phyloP scores from a whole-genome alignment of 2,888 invertebrate species.

The Lithophane socia region DNA sequence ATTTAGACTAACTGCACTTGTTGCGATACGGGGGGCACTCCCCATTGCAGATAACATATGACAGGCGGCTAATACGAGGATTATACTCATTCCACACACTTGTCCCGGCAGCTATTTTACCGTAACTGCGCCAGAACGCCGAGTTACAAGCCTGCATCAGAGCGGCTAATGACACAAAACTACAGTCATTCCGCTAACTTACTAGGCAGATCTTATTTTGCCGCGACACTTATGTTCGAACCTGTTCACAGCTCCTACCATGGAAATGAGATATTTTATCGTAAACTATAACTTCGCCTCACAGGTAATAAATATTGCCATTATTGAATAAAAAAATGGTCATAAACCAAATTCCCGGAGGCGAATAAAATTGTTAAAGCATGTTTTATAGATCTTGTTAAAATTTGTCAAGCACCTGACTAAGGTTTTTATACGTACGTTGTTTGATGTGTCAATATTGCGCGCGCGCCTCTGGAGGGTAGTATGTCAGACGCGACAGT shows the following conservation, averaged over 20 bases:
- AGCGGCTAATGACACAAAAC: conserved; percentile 56
- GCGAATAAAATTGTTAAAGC: conserved; percentile 60
- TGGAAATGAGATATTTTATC: conserved; percentile 74
- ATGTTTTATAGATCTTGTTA: conserved; percentile 31
- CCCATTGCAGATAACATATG: conserved; percentile 79
- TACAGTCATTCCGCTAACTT: conserved; percentile 56
- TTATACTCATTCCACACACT: conserved; percentile 78
- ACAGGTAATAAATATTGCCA: conserved; percentile 74
- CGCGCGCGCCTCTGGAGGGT: conserved; percentile 68
- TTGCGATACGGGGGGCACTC: conserved; percentile 76
- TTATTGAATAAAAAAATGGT: conserved; percentile 76
- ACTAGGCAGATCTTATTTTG: conserved; percentile 50
- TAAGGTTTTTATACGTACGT: conserved; percentile 33
- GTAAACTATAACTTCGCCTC: conserved; percentile 69
- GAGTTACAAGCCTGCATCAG: conserved; percentile 47
- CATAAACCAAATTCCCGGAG: conserved; percentile 73
- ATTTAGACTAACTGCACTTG: conserved; percentile 89
- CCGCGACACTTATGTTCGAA: conserved; percentile 66
- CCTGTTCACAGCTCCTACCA: conserved; percentile 68
- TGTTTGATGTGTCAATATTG: conserved; percentile 65
- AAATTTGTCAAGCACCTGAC: conserved; percentile 17
- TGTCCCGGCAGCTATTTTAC: conserved; percentile 69
- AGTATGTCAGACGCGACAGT: conserved; percentile 63
- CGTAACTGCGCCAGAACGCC: conserved; percentile 62
- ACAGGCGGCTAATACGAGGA: conserved; percentile 82